Evolutionary conservation across 2,113 vertebrate genomes (phyloP).

Genomic region (Mastomys coucha): DNA sequence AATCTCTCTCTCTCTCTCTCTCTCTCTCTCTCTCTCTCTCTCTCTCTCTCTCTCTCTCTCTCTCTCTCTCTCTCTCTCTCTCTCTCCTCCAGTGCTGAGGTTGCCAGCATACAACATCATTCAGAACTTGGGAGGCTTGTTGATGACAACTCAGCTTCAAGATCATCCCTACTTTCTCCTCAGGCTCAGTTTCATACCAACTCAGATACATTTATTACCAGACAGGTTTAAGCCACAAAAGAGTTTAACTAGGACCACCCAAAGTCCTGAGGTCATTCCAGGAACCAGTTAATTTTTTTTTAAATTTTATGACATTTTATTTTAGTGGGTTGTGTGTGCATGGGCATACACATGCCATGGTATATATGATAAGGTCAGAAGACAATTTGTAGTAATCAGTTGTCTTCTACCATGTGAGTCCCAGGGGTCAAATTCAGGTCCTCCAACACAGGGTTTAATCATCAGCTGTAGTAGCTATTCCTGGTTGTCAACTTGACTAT

Average conservation of each 20-base stretch:
- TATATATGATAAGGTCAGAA: not conserved
- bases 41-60: too few species aligned
- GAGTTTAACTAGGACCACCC: not conserved
- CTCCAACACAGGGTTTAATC: too few species aligned
- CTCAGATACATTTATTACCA: not conserved
- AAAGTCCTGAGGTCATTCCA: not conserved
- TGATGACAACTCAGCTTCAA: not conserved
- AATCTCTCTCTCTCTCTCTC: too few species aligned
- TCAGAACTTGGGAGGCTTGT: not conserved
- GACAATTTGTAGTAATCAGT: not conserved
- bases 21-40: too few species aligned
- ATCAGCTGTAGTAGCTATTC: too few species aligned
- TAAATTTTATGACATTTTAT: too few species aligned
- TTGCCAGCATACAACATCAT: too few species aligned
- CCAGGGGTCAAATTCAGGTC: not conserved
- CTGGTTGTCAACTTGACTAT: too few species aligned
- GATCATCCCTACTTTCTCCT: not conserved
- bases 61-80: too few species aligned
- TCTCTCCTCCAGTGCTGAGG: not conserved
- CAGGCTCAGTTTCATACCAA: not conserved
- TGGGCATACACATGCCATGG: not conserved
- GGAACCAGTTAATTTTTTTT: not conserved
- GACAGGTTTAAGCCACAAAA: not conserved
- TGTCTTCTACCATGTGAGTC: not conserved
- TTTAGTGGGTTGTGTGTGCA: too few species aligned